Percentiles rank a stretch among this genome's conserved stretches.
Conservation (phyloP, 2,113 vertebrate genomes). For the Lagopus muta region DNA sequence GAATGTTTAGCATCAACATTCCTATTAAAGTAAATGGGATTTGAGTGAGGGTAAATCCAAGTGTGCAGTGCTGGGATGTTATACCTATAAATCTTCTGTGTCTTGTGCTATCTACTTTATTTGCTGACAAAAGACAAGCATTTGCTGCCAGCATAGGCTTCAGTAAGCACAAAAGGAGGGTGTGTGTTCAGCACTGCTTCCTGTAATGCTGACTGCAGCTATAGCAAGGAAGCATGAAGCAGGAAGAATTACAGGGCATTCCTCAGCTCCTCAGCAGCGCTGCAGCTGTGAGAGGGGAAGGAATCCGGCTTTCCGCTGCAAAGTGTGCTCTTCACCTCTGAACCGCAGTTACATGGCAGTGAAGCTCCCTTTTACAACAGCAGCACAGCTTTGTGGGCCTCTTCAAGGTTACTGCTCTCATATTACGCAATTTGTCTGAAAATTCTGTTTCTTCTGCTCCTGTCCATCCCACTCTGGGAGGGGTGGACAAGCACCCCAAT, state of each 20-base stretch:
- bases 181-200: slow-evolving; percentile 1
- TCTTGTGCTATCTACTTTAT: neutral
- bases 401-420: neutral
- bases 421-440: neutral
- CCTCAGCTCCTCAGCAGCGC: neutral
- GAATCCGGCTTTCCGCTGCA: neutral
- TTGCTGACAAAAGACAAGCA: slow-evolving; percentile 30
- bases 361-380: neutral
- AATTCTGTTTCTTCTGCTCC: neutral
- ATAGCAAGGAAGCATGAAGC: neutral
- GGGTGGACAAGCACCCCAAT: neutral
- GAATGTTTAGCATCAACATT: slow-evolving; percentile 32
- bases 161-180: slow-evolving; percentile 51
- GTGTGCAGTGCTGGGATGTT: neutral
- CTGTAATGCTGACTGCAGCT: slow-evolving; percentile 10
- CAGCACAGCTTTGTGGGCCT: neutral
- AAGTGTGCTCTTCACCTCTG: neutral
- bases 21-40: slow-evolving; percentile 54
- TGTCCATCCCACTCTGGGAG: neutral
- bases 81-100: slow-evolving; percentile 42
- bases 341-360: fast-evolving
- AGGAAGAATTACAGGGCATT: neutral
- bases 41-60: slow-evolving; percentile 28
- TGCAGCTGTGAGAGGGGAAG: neutral
- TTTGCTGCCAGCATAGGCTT: slow-evolving; percentile 40